Evolutionary conservation across 2,797 vertebrate species (phyloP).

Genomic region (Gobionotothen gibberifrons): DNA sequence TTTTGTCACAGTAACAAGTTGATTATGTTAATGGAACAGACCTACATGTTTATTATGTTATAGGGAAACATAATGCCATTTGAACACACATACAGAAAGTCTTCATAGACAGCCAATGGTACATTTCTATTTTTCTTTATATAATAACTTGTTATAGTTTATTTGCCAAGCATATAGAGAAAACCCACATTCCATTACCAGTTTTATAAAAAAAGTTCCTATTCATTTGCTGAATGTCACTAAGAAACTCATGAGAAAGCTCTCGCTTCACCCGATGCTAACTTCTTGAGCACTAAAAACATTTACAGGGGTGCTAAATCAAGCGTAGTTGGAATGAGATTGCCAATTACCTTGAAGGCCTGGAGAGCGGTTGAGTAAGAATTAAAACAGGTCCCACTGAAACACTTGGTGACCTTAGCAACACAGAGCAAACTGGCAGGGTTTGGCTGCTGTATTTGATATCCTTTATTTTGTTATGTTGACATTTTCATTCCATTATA

Average conservation of each 20-base stretch:
- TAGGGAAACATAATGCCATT: conserved; percentile 27
- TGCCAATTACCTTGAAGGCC: conserved; percentile 78
- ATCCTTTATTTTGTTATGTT: conserved; percentile 76
- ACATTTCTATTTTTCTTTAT: conserved; percentile 42
- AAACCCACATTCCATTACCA: conserved; percentile 39
- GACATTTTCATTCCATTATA: conserved; percentile 76
- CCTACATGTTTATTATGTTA: conserved; percentile 14
- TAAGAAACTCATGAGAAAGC: conserved; percentile 47
- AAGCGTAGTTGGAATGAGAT: conserved; percentile 77
- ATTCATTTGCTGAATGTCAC: conserved; percentile 57
- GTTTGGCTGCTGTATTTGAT: conserved; percentile 72
- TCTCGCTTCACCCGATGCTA: conserved; percentile 58
- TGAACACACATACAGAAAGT: conserved; percentile 21
- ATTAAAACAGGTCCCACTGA: conserved; percentile 74
- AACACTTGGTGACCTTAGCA: conserved; percentile 57
- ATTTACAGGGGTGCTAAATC: conserved; percentile 76
- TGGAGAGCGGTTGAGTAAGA: conserved; percentile 54
- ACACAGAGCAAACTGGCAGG: conserved; percentile 52
- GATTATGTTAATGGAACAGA: conserved; percentile 27
- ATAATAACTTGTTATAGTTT: conserved; percentile 35
- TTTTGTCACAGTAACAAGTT: conserved; percentile 20
- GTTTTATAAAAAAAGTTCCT: conserved; percentile 57
- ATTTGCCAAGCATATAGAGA: conserved; percentile 30
- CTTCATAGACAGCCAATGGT: conserved; percentile 10
- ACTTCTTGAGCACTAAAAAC: conserved; percentile 71